phyloP scores from a whole-genome alignment of 2,888 invertebrate genomes.

The Thymelicus sylvestris region DNA sequence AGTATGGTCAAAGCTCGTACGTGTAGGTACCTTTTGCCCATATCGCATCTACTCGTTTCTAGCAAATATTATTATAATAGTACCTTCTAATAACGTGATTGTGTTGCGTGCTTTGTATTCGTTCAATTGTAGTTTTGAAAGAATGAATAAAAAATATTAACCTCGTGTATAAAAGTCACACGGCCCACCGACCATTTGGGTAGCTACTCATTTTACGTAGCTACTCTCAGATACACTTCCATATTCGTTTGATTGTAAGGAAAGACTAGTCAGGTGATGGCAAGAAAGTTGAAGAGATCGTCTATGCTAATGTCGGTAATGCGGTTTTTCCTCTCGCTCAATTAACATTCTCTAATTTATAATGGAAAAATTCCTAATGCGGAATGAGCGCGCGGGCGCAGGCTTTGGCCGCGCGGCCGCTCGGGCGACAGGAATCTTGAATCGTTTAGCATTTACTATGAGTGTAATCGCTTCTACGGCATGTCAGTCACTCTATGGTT shows the following conservation, averaged over 20 bases:
- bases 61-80: no score
- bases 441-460: slow-evolving; percentile 28
- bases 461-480: not conserved
- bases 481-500: not conserved
- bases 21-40: no score
- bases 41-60: no score
- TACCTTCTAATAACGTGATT: no score
- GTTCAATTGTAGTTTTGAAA: not conserved
- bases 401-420: not conserved
- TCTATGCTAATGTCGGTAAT: slow-evolving; percentile 20
- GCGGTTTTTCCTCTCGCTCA: slow-evolving; percentile 15
- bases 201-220: not conserved
- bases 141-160: not conserved
- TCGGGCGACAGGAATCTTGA: slow-evolving; percentile 29
- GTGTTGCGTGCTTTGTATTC: not conserved
- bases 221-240: not conserved
- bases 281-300: slow-evolving; percentile 29
- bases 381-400: slow-evolving; percentile 23
- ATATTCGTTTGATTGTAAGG: not conserved
- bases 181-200: not conserved
- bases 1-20: no score
- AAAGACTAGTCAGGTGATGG: not conserved
- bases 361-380: slow-evolving; percentile 31
- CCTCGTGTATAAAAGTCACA: not conserved
- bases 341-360: slow-evolving; percentile 33